Percentiles rank a stretch among this genome's conserved stretches.
Evolutionary conservation across 2,797 vertebrate genomes (phyloP).

Genomic region (Rhinella marina): DNA sequence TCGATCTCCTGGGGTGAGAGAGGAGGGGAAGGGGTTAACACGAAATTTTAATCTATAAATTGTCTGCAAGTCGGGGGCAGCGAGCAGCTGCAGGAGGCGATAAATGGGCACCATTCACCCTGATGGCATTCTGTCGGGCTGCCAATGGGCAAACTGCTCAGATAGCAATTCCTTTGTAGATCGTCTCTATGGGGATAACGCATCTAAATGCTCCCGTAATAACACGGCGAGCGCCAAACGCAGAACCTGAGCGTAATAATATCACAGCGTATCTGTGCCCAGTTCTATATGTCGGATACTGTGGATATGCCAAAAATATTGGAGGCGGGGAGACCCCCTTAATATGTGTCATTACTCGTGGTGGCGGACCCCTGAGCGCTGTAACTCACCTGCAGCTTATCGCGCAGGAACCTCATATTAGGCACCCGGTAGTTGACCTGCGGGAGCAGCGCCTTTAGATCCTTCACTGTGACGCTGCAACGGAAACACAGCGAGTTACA

Average conservation of each 20-base stretch:
- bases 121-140: not conserved
- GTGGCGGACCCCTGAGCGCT: not conserved
- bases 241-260: too few species aligned
- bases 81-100: not conserved
- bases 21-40: not conserved
- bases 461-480: conserved; percentile 72
- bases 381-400: conserved; percentile 73
- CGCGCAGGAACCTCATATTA: conserved; percentile 77
- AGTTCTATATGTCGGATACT: too few species aligned
- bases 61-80: not conserved
- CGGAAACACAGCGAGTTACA: conserved; percentile 6
- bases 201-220: too few species aligned
- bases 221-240: too few species aligned
- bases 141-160: too few species aligned
- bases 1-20: conserved; percentile 79
- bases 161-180: too few species aligned
- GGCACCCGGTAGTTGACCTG: conserved; percentile 76
- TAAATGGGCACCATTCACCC: not conserved
- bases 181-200: too few species aligned
- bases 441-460: conserved; percentile 75
- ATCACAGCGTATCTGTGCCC: too few species aligned
- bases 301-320: too few species aligned
- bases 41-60: not conserved
- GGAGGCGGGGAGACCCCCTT: too few species aligned
- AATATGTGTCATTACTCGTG: too few species aligned